These are phyloP conservation scores for Benthosema pterotum DNA, from an alignment of 2,797 vertebrate genomes.

Conservation along the genomic window DNA sequence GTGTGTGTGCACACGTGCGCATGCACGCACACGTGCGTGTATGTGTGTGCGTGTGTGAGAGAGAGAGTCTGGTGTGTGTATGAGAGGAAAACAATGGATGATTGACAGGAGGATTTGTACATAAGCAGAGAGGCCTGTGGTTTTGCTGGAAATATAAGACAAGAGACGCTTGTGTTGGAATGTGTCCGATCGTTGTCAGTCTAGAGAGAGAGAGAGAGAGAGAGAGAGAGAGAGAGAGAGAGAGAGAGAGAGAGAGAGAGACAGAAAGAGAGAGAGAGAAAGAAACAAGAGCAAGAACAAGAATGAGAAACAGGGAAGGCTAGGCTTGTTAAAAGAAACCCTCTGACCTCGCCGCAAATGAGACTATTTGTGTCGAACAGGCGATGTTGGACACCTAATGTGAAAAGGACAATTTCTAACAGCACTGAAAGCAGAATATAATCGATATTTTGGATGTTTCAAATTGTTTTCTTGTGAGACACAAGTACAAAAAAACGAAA, in stretches of 20 bases:
- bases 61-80: slow-evolving; percentile 17
- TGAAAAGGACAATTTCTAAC: slow-evolving; percentile 6
- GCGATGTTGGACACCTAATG: slow-evolving; percentile 1
- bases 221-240: slow-evolving; percentile 14
- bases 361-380: slow-evolving; percentile 13
- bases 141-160: slow-evolving; percentile 28
- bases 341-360: slow-evolving; percentile 12
- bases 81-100: slow-evolving; percentile 51
- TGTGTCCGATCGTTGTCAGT: slow-evolving; percentile 33
- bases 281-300: slow-evolving; percentile 24
- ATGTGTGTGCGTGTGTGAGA: slow-evolving; percentile 29
- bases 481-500: slow-evolving; percentile 43
- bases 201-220: slow-evolving; percentile 18
- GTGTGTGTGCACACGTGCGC: slow-evolving; percentile 3
- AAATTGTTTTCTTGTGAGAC: slow-evolving; percentile 29
- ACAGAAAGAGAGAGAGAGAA: slow-evolving; percentile 5
- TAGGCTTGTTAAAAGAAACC: slow-evolving; percentile 20
- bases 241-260: slow-evolving; percentile 16
- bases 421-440: slow-evolving; percentile 17
- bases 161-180: slow-evolving; percentile 33
- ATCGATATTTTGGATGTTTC: not conserved
- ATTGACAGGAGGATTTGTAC: slow-evolving; percentile 62
- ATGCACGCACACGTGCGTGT: slow-evolving; percentile 22
- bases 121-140: slow-evolving; percentile 36
- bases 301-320: slow-evolving; percentile 1